phyloP scores from a whole-genome alignment of 1,140 invertebrate genomes.

The Yoshiicerus persimilis region DNA sequence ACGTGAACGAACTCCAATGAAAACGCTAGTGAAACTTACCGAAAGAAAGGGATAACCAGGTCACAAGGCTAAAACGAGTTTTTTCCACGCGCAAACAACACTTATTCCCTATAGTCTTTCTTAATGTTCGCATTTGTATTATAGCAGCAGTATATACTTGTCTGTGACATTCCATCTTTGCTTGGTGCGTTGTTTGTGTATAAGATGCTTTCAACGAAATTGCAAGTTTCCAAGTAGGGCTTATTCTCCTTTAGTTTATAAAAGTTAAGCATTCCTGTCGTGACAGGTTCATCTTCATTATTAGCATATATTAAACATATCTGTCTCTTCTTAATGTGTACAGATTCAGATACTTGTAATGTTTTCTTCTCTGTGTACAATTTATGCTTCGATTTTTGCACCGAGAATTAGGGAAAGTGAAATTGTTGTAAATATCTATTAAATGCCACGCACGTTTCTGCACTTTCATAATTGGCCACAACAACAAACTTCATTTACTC shows the following conservation, averaged over 20 bases:
- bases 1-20: not conserved
- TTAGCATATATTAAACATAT: not conserved
- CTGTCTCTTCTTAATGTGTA: not conserved
- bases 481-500: too few species aligned
- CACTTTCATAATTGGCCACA: too few species aligned
- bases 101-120: not conserved
- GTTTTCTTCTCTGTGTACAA: not conserved
- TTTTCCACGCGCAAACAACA: not conserved
- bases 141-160: not conserved
- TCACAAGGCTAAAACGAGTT: not conserved
- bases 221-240: not conserved
- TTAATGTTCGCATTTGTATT: not conserved
- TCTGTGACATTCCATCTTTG: not conserved
- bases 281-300: not conserved
- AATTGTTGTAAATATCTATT: not conserved
- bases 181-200: not conserved
- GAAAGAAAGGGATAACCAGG: slow-evolving; percentile 7
- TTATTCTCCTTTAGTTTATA: not conserved
- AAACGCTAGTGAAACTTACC: slow-evolving; percentile 1
- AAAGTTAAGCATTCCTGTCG: not conserved
- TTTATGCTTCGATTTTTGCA: not conserved
- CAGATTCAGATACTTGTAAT: not conserved
- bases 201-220: not conserved
- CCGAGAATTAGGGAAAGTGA: not conserved
- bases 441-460: not conserved